Base-by-base conservation (phyloP, 1,140 invertebrate species). In the Lutraria rhynchaena region DNA sequence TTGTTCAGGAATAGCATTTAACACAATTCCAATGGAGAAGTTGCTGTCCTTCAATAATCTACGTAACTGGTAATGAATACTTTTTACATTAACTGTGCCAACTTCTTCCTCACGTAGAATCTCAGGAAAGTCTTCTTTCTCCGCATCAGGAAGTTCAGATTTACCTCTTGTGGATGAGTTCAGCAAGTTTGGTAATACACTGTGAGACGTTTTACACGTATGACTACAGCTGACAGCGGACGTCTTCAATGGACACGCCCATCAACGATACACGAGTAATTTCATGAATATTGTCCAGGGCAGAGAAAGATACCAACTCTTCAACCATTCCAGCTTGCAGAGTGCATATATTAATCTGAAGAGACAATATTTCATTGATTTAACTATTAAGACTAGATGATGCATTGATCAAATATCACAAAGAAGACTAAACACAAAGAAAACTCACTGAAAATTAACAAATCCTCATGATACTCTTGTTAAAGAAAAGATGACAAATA, bases 301-400 rank as follows among this genome's bases (percentile, higher is more conserved):
- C 97, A 0, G 97, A 98, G 88, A 99, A 98, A 0, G 97, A 96
- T 88, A 98, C 98, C 67, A 98, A 95, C 93, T 99, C 98, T 93
- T 99, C 98, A 0, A 99, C 97, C 51, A 99, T 96, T 0, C 97
- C 98, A 0, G 97, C 96, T 93, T 99, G 98, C 33, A 99, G 93
- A 49, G 98, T 94, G 58, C 96, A 96, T 33, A 99, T 94, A 89
- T 98, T 99, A 5, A 99, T 94, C 95, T 96, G 88, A 61, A 87
- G 86, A 49, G 41, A 33, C 49, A 5, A n/a, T n/a, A 44, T 27
- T 57, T 1, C 7, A 44, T 2, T 24, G n/a, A n/a, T n/a, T n/a
- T n/a, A n/a, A n/a, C n/a, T n/a, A n/a, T n/a, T n/a, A n/a, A n/a
- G n/a, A n/a, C n/a, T n/a, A n/a, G n/a, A n/a, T n/a, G n/a, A n/a